These are phyloP conservation scores for Eueremaeus valkanovi DNA, from an alignment of 2,888 invertebrate species.

Conservation along the genomic window DNA sequence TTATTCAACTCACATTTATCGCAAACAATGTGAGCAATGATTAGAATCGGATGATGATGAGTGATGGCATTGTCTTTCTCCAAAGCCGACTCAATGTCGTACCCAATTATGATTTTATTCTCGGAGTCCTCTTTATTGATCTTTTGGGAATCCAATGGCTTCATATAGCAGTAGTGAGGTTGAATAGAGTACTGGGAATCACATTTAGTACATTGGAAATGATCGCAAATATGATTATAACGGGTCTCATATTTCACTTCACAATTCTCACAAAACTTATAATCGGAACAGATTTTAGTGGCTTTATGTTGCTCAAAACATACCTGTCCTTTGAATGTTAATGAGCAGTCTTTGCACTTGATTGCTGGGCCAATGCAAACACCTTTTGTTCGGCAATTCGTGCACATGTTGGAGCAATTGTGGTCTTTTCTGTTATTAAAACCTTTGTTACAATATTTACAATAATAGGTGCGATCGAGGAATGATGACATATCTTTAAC, in stretches of 20 bases:
- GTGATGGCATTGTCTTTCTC: background rate
- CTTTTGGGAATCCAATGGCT: background rate
- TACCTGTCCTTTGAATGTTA: background rate
- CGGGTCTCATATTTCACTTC: background rate
- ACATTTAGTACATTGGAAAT: conserved; percentile 1
- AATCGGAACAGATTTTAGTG: background rate
- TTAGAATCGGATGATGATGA: background rate
- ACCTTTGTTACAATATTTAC: background rate
- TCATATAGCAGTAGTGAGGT: conserved; percentile 28
- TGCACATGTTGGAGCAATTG: background rate
- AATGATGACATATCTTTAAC: background rate
- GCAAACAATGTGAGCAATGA: conserved; percentile 1
- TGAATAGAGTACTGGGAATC: background rate
- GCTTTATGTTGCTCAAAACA: background rate
- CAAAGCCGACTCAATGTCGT: conserved; percentile 34
- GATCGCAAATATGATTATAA: background rate
- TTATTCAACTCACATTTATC: background rate
- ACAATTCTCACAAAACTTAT: background rate
- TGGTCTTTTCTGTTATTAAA: background rate
- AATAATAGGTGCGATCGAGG: background rate
- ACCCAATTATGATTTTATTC: conserved; percentile 2
- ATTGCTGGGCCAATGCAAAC: background rate
- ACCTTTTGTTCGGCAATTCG: background rate
- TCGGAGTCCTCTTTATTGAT: background rate
- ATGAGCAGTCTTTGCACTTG: background rate